A percentile compares a stretch with the other conserved stretches of the same genome.
Conservation (phyloP, 1,140 invertebrate genomes). For the Penaeus chinensis region DNA sequence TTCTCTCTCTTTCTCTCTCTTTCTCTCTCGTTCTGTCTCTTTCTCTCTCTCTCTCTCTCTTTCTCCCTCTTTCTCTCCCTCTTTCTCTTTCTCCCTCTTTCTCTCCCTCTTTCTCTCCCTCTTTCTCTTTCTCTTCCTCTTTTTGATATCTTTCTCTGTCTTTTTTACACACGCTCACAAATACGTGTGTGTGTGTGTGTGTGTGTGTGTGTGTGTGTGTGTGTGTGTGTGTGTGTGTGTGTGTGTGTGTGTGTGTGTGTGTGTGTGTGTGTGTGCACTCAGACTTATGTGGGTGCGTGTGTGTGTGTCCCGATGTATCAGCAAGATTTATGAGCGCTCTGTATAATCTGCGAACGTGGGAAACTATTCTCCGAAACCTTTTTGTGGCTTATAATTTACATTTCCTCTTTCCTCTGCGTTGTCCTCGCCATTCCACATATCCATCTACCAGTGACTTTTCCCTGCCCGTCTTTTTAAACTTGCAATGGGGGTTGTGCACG, state of each 20-base stretch:
- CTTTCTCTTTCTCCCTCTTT: not conserved
- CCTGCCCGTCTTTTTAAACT: no score
- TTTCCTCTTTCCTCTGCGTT: no score
- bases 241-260: slow-evolving; percentile 9
- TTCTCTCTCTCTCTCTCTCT: not conserved
- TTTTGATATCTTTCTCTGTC: not conserved
- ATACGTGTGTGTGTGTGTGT: slow-evolving; percentile 1
- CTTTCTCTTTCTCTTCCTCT: not conserved
- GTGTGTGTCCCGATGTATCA: no score
- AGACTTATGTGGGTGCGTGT: not conserved
- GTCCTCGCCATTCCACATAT: no score
- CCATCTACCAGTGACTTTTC: no score
- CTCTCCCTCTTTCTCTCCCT: not conserved
- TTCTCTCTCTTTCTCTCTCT: not conserved
- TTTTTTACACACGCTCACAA: slow-evolving; percentile 13
- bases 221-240: not conserved
- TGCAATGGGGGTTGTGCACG: no score
- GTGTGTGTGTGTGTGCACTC: slow-evolving; percentile 7
- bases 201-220: not conserved
- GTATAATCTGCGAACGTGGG: no score
- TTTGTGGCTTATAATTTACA: no score
- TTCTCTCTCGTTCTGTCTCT: not conserved
- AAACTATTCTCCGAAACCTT: no score
- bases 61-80: not conserved
- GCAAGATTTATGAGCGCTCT: no score